Percentiles rank a stretch among this genome's conserved stretches.
Conservation (phyloP, 2,113 vertebrate genomes). For the Lontra canadensis region DNA sequence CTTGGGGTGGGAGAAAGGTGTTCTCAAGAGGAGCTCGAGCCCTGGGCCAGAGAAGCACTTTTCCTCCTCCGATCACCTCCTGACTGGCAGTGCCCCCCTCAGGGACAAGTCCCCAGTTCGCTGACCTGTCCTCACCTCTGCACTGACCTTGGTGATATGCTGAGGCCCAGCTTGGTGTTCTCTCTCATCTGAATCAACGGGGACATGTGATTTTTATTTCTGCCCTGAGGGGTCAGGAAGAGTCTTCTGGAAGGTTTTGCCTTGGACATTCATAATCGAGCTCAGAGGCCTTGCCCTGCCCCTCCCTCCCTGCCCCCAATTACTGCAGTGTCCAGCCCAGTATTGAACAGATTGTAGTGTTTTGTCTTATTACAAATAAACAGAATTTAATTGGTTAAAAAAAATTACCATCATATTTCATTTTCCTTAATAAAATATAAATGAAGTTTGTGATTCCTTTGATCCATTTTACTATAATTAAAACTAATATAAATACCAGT, state of each 20-base stretch:
- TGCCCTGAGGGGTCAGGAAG: background rate
- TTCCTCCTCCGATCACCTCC: background rate
- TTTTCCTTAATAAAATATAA: background rate
- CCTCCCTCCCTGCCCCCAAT: background rate
- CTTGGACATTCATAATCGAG: background rate
- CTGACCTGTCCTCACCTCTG: background rate
- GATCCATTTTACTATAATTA: background rate
- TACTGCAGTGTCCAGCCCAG: conserved; percentile 55
- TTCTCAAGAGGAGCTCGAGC: background rate
- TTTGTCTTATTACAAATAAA: conserved; percentile 67
- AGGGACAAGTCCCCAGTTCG: background rate
- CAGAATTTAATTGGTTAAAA: conserved; percentile 5
- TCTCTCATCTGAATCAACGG: conserved; percentile 16
- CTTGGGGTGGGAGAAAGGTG: too few species aligned
- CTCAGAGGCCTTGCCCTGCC: conserved; percentile 5
- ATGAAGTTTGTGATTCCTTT: background rate
- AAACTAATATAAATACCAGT: background rate
- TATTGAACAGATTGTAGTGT: conserved; percentile 63
- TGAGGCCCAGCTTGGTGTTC: background rate
- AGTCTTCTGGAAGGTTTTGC: conserved; percentile 52
- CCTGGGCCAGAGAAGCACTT: background rate
- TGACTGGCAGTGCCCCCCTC: background rate
- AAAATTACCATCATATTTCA: background rate
- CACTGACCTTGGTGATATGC: background rate
- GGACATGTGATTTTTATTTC: conserved; percentile 69